Evolutionary conservation across 2,797 vertebrate species (phyloP).

Genomic region (Rousettus madagascariensis): DNA sequence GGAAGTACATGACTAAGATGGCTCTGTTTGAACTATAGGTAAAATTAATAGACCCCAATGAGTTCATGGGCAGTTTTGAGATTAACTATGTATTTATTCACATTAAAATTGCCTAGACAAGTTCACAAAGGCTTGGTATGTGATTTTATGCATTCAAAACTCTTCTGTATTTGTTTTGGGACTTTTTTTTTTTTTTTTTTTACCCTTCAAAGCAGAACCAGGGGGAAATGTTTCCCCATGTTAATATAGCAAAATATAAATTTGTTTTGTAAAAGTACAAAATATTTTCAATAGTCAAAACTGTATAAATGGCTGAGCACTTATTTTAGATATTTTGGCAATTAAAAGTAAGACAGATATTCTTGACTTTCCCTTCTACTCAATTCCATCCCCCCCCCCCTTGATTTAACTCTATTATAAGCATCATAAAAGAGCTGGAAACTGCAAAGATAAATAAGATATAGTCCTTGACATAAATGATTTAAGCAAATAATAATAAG

Average conservation of each 20-base stretch:
- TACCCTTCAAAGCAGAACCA: not conserved
- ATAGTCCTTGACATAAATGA: not conserved
- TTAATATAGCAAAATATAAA: slow-evolving; percentile 23
- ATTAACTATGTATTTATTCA: not conserved
- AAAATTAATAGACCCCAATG: slow-evolving; percentile 23
- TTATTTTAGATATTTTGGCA: not conserved
- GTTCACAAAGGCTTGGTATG: not conserved
- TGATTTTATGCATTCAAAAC: not conserved
- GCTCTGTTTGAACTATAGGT: slow-evolving; percentile 32
- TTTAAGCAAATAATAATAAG: not conserved
- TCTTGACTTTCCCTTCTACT: not conserved
- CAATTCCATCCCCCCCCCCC: not conserved
- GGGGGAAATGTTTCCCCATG: not conserved
- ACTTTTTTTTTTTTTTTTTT: not conserved
- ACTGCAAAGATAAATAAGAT: not conserved
- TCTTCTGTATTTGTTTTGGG: not conserved
- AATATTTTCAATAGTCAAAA: not conserved
- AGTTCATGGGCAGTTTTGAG: not conserved
- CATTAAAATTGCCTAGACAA: not conserved
- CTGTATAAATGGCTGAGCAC: not conserved
- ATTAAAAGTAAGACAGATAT: slow-evolving; percentile 32
- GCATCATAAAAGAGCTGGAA: not conserved
- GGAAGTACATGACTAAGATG: not conserved
- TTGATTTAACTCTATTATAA: not conserved
- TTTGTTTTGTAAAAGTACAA: slow-evolving; percentile 8